Conservation (phyloP, 2,797 vertebrate genomes). For the Channa striata region DNA sequence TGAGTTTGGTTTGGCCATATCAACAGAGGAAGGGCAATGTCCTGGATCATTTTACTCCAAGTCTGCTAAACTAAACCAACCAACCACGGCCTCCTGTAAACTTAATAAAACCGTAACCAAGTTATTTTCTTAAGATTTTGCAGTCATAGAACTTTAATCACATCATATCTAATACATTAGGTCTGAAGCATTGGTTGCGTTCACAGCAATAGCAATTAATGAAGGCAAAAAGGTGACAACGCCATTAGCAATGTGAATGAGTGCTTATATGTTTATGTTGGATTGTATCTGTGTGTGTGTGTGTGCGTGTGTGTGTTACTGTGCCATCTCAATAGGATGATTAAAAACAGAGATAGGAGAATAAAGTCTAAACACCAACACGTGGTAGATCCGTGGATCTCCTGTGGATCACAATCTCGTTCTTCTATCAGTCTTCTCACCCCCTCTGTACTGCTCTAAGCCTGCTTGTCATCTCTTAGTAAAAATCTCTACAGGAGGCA, state of each 20-base stretch:
- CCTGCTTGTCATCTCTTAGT: constrained; percentile 26
- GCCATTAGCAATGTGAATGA: neutral
- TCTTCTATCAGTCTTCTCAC: constrained; percentile 39
- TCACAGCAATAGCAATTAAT: too few relatives aligned
- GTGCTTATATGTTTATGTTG: neutral
- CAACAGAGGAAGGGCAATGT: neutral
- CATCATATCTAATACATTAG: constrained; percentile 5
- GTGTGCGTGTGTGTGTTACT: neutral
- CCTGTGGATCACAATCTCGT: constrained; percentile 35
- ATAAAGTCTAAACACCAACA: constrained; percentile 30
- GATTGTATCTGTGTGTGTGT: neutral
- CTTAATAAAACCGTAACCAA: constrained; percentile 3
- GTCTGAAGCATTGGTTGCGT: too few relatives aligned
- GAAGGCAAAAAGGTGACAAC: too few relatives aligned
- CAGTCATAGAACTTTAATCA: constrained; percentile 1
- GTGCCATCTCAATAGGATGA: constrained; percentile 15
- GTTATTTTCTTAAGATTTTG: neutral
- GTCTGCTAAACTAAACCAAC: neutral
- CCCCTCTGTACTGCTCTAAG: neutral
- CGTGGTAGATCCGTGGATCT: constrained; percentile 33
- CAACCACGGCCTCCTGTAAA: neutral
- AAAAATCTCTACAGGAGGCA: constrained; percentile 29
- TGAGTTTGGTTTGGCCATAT: neutral
- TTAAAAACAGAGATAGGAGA: constrained; percentile 35
- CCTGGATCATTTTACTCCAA: neutral